phyloP scores from a whole-genome alignment of 1,140 invertebrate genomes.

The Drosophila fuyamai region DNA sequence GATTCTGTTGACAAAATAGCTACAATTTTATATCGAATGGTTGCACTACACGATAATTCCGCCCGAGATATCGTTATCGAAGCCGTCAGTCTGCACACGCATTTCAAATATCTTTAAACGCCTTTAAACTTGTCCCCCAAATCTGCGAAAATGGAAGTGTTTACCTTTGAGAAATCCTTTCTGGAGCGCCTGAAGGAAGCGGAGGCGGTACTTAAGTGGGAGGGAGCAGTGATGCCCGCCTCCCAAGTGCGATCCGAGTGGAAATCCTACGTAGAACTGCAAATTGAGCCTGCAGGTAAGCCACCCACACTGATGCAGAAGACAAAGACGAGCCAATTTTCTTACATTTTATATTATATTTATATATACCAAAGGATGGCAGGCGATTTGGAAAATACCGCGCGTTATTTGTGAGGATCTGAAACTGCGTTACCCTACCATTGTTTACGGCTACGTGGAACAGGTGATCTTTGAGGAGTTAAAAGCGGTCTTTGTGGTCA shows the following conservation, averaged over 20 bases:
- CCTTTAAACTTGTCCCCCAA: background rate
- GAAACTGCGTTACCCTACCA: constrained; percentile 87
- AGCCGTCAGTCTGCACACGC: constrained; percentile 21
- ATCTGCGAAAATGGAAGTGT: constrained; percentile 85
- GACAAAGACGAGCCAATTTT: background rate
- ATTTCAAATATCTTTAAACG: constrained; percentile 64
- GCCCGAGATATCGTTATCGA: constrained; percentile 26
- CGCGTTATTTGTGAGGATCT: constrained; percentile 86
- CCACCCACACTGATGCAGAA: constrained; percentile 19
- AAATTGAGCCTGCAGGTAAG: constrained; percentile 85
- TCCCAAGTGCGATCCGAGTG: constrained; percentile 86
- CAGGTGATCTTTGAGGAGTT: constrained; percentile 85
- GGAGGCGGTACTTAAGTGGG: constrained; percentile 85
- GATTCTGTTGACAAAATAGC: background rate
- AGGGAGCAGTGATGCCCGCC: constrained; percentile 84
- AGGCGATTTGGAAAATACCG: constrained; percentile 88
- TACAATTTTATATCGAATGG: background rate
- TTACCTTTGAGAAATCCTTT: constrained; percentile 87
- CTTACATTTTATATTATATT: background rate
- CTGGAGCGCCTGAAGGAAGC: constrained; percentile 86
- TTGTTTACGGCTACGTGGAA: constrained; percentile 86
- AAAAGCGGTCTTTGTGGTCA: constrained; percentile 85
- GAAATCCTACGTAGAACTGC: constrained; percentile 86
- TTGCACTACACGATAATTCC: background rate
- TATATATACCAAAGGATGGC: constrained; percentile 85